Percentiles rank a stretch among this genome's conserved stretches.
Conservation (phyloP, 2,888 invertebrate species). For the Caradrina kadenii region DNA sequence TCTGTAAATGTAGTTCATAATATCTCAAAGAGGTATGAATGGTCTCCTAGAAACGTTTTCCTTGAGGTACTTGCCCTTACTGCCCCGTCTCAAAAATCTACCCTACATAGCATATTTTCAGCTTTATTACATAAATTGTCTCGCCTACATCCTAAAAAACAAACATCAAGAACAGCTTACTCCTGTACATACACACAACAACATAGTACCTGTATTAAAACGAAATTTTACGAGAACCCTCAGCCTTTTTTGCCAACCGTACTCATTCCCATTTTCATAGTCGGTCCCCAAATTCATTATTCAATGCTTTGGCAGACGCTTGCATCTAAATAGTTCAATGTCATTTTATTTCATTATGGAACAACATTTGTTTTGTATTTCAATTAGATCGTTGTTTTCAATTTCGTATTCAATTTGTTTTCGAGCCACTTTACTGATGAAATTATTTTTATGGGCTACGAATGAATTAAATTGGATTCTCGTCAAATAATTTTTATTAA, state of each 20-base stretch:
- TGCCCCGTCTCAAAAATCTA: no score
- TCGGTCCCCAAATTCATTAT: conserved; percentile 58
- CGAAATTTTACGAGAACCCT: conserved; percentile 13
- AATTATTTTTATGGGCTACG: conserved; percentile 31
- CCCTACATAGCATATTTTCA: no score
- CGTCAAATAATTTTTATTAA: neutral
- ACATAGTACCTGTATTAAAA: neutral
- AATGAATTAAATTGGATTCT: conserved; percentile 33
- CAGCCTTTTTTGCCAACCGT: conserved; percentile 27
- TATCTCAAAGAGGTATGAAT: no score
- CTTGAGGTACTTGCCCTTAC: no score
- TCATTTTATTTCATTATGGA: conserved; percentile 47
- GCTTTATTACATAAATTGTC: no score
- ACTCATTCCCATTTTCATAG: conserved; percentile 57
- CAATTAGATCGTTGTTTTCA: conserved; percentile 52
- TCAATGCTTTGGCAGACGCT: conserved; percentile 49
- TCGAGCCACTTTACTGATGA: conserved; percentile 30
- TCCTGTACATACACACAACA: no score
- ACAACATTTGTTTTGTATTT: conserved; percentile 47
- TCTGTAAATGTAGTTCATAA: no score
- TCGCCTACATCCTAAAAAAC: no score
- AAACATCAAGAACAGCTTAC: no score
- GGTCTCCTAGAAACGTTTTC: no score
- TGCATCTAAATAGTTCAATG: conserved; percentile 55
- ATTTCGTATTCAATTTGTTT: conserved; percentile 53